Evolutionary conservation across 1,140 invertebrate genomes (phyloP).

Genomic region (Mylabris phalerata): DNA sequence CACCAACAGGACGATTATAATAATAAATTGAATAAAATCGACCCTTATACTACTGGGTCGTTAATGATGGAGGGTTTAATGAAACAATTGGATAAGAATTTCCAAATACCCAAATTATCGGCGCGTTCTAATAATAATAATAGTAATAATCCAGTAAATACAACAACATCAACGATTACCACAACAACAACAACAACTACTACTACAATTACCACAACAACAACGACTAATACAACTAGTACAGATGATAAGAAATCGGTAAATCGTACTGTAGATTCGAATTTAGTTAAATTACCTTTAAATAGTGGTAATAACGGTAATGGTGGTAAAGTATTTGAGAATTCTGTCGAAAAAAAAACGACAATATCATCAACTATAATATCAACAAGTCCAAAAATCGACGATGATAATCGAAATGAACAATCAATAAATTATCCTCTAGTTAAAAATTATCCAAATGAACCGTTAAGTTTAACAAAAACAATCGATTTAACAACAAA

Average conservation of each 20-base stretch:
- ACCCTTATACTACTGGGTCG: slow-evolving; percentile 46
- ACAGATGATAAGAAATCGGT: too few relatives aligned
- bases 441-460: not conserved
- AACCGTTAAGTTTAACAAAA: slow-evolving; percentile 17
- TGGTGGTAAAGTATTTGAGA: too few relatives aligned
- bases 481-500: slow-evolving; percentile 29
- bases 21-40: slow-evolving; percentile 45
- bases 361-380: too few relatives aligned
- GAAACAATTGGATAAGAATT: slow-evolving; percentile 74
- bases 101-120: slow-evolving; percentile 78
- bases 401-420: too few relatives aligned
- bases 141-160: not conserved
- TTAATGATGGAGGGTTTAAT: slow-evolving; percentile 63
- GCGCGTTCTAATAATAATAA: slow-evolving; percentile 41
- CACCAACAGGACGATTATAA: slow-evolving; percentile 54
- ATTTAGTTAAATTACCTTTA: too few relatives aligned
- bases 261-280: too few relatives aligned
- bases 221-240: too few relatives aligned
- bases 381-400: too few relatives aligned
- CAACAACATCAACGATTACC: not conserved
- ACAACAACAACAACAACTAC: slow-evolving; percentile 3
- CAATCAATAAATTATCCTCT: too few relatives aligned
- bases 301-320: too few relatives aligned
- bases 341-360: too few relatives aligned
- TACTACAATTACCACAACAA: too few relatives aligned